Evolutionary conservation across 2,113 vertebrate genomes (phyloP).

Genomic region (Passer domesticus): DNA sequence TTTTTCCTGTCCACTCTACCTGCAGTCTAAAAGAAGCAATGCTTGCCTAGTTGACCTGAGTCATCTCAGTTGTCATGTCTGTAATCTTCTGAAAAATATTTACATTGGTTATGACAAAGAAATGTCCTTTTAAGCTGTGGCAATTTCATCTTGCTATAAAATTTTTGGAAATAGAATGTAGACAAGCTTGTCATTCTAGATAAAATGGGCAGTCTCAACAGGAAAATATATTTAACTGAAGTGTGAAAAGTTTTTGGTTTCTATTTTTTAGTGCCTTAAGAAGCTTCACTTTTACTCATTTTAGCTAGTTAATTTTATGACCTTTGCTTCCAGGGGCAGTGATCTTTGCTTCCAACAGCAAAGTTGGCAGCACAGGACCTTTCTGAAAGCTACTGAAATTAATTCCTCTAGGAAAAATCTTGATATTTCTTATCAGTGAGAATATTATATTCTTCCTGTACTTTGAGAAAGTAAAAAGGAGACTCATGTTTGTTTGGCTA

Average conservation of each 20-base stretch:
- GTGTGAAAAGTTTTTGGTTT: background rate
- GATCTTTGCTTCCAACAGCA: background rate
- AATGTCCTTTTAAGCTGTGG: background rate
- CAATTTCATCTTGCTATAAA: background rate
- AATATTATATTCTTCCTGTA: background rate
- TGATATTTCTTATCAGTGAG: background rate
- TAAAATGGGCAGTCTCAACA: background rate
- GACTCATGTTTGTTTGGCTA: background rate
- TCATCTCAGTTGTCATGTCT: background rate
- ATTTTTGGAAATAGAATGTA: background rate
- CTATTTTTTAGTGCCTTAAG: background rate
- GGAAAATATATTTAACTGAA: background rate
- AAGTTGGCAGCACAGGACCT: background rate
- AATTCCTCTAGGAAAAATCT: background rate
- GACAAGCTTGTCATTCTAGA: background rate
- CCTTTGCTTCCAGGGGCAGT: background rate
- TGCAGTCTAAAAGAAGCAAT: background rate
- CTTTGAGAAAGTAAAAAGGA: background rate
- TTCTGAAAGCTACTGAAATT: background rate
- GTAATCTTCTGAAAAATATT: conserved; percentile 20
- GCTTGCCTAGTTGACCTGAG: background rate
- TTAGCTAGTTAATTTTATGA: background rate
- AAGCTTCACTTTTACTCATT: background rate
- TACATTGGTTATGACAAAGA: background rate
- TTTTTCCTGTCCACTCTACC: background rate